Base-by-base conservation (phyloP, 1,140 invertebrate genomes). In the Bombus soroeensis region DNA sequence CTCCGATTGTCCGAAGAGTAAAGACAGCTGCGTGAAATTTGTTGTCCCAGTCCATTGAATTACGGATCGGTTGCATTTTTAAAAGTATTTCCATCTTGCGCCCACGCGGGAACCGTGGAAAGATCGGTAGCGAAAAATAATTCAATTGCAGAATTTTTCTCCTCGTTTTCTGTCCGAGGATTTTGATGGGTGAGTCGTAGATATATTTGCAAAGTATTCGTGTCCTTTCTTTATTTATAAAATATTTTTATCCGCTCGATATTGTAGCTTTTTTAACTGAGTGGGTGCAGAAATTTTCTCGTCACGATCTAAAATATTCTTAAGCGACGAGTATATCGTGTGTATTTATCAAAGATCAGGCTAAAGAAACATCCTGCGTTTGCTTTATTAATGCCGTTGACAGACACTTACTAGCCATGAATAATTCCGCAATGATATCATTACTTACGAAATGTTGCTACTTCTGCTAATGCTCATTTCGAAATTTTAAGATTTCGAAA, bases 11-110 rank as follows among this genome's bases (percentile, higher is more conserved):
- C 22, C 39, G n/a, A 43, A 25, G 28, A 82, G 37, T 10, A 25
- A n/a, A n/a, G 10, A 53, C 57, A 74, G 39, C 53, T 66, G 41
- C 28, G 37, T 32, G 82, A 70, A 43, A 78, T 78, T 78, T 37
- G 32, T 39, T 1, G 25, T 53, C 32, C 25, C 37, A 28, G 22
- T 41, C 18, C 39, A 12, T 15, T 13, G 57, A 66, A 39, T 64
- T 6, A 53, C 12, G 41, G 32, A 71, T 39, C 12, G 4, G 25
- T n/a, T 53, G 66, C 34, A 39, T 37, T 70, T 39, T 70, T 18
- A 18, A 28, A 32, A 77, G 22, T 77, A 77, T 64, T 62, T 28
- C 37, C 13, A n/a, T 28, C 25, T 66, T 8, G 25, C 34, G 15
- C 25, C 47, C 34, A 39, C 25, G 53, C 32, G 8, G 3, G 0